Evolutionary conservation across 1,140 invertebrate species (phyloP), one percentile per base, ranked within the genome.

Genomic region (Rhizoglyphus robini): DNA sequence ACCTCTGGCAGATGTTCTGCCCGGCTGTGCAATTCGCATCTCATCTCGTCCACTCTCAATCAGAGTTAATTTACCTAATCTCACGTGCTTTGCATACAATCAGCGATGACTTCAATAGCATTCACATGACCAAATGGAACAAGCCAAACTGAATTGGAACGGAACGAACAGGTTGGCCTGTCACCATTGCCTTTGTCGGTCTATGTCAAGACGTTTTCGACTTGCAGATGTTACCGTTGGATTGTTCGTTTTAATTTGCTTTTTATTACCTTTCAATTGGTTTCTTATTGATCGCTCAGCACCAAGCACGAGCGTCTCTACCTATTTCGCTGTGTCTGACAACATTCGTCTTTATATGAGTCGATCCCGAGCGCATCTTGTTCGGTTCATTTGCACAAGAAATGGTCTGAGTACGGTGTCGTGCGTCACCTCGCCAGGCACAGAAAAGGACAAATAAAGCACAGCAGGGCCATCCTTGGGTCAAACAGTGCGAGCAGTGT

Each of bases 371-470:
- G 51, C 51, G 51, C 51, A 54, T 54, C 51, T 54, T 54, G 51
- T 54, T 54, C 51, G 51, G 23, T 54, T 54, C 51, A 54, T 54
- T 54, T 54, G 51, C 51, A 54, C 51, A 54, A 54, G 51, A 54
- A 54, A 54, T 54, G 51, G 31, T 25, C 51, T 23, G 51, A 32
- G 8, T 8, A 5, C 51, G 41, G 41, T 23, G 15, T 46, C 41
- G 41, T 46, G 41, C 41, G 15, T 46, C 51, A 8, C 51, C 15
- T 25, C 23, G 31, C 23, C 23, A 8, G 51, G 15, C 20, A 54
- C 51, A 54, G 23, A 54, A 54, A 8, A 23, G 8, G 51, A 25
- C 51, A 54, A 54, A 25, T 54, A 5, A 23, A 54, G 51, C 51
- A 54, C 51, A 54, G 51, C 51, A 46, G 51, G 51, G 51, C 51